Base-by-base conservation (phyloP, 2,113 vertebrate genomes). In the Pseudorasbora parva region DNA sequence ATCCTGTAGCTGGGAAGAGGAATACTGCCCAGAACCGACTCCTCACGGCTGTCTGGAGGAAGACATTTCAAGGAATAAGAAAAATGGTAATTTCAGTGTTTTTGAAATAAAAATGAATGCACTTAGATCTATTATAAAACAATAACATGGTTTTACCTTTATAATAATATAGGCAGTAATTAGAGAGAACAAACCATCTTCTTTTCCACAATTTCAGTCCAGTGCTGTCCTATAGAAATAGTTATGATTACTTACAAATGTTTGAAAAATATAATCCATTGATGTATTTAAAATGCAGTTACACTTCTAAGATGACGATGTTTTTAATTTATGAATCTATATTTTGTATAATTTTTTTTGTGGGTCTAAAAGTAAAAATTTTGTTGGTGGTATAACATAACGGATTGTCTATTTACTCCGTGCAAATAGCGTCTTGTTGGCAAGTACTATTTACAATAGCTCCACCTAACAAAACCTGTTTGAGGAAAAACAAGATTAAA, bases 131-230 rank as follows among this genome's bases (percentile, higher is more conserved):
- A 8, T 7, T 56, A 45, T 25, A 62, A 21, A 6, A 47, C 6
- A 66, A 19, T 21, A 15, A 10, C 10, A 75, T 25, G 8, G 2
- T 19, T 64, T 82, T 88, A 93, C 94, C 94, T 93, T 93, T 94
- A 54, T 94, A 94, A 80, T 98, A 98, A 92, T 95, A 97, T 78
- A 98, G 93, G 88, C 96, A 97, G 84, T 93, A 96, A 86, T 96
- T 95, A 0, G 96, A 97, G 69, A 98, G 94, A 45, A 98, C 97
- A 47, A 97, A 98, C 97, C 97, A 98, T 77, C 96, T 91, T 80
- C 95, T 95, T 85, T 98, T 98, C 97, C 97, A 98, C 1, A 97
- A 92, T 85, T 95, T 95, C 71, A 98, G 91, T n/a, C 95, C 96
- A 0, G 93, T 91, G 86, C 97, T 98, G 76, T 97, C 97, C 97